Percentiles rank a stretch among this genome's conserved stretches.
Evolutionary conservation across 2,888 invertebrate species (phyloP).

Genomic region (Entomobrya multifasciata): DNA sequence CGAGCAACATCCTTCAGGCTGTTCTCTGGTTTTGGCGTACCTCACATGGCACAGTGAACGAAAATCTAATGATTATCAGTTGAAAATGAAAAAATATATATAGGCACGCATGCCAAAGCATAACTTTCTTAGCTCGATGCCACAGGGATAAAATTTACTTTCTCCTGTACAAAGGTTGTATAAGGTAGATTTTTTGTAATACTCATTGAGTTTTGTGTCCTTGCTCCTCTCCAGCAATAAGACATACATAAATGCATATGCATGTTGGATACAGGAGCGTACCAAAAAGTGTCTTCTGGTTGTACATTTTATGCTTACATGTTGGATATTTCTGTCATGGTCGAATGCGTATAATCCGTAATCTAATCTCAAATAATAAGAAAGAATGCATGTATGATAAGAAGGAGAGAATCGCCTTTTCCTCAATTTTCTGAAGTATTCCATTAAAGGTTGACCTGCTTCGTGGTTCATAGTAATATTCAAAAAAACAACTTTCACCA

Average conservation of each 20-base stretch:
- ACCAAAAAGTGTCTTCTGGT: too few relatives aligned
- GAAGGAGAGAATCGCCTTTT: constrained; percentile 22
- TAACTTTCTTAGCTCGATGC: neutral
- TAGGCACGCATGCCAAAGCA: neutral
- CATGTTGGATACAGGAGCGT: too few relatives aligned
- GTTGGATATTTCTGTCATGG: constrained; percentile 8
- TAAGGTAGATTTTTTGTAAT: neutral
- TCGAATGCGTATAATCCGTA: constrained; percentile 11
- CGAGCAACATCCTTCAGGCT: constrained; percentile 31
- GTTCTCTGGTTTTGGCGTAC: neutral
- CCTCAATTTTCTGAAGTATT: too few relatives aligned
- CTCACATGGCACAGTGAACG: neutral
- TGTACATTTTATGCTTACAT: neutral
- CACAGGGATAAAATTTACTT: constrained; percentile 34
- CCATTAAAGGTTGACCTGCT: constrained; percentile 7
- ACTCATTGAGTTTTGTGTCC: constrained; percentile 16
- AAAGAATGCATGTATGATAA: constrained; percentile 11
- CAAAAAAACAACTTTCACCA: constrained; percentile 34
- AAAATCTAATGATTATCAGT: constrained; percentile 52
- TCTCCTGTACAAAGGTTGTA: neutral
- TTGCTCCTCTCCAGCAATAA: neutral
- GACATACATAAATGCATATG: neutral
- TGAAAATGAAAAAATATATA: neutral
- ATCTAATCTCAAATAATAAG: constrained; percentile 34
- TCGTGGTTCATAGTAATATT: constrained; percentile 30